phyloP scores from a whole-genome alignment of 92 coral and sea anemone species.

The Epizoanthus stellaris region DNA sequence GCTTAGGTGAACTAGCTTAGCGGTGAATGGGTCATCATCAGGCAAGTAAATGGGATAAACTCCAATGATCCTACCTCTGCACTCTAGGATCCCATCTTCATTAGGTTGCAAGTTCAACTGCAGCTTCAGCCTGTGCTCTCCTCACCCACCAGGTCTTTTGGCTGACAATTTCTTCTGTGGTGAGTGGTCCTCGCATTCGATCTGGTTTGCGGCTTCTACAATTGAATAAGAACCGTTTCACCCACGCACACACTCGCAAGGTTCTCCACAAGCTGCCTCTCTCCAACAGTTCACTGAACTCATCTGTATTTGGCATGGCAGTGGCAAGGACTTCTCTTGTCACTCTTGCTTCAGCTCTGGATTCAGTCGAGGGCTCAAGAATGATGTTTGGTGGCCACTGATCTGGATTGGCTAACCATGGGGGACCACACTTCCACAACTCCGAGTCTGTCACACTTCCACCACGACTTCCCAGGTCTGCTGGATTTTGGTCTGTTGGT shows the following conservation, averaged over 20 bases:
- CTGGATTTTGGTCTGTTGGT: constrained; percentile 55
- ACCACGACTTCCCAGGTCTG: constrained; percentile 57
- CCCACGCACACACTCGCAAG: not conserved
- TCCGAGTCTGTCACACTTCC: constrained; percentile 33
- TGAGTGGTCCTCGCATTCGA: constrained; percentile 4
- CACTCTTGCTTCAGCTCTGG: constrained; percentile 44
- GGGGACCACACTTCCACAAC: constrained; percentile 61
- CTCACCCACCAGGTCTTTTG: constrained; percentile 51
- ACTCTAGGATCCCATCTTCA: constrained; percentile 2
- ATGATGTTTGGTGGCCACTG: constrained; percentile 51
- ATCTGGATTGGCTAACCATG: constrained; percentile 45
- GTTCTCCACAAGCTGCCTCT: constrained; percentile 38
- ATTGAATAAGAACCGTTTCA: too few species aligned
- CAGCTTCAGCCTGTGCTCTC: constrained; percentile 33
- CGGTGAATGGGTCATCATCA: constrained; percentile 20
- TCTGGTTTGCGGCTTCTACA: not conserved
- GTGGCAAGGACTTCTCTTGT: constrained; percentile 41
- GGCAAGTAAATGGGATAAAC: constrained; percentile 9
- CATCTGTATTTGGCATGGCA: constrained; percentile 36
- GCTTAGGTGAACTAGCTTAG: not conserved
- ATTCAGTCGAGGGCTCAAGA: constrained; percentile 12
- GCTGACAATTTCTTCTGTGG: constrained; percentile 40
- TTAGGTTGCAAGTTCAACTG: constrained; percentile 5
- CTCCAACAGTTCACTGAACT: constrained; percentile 41
- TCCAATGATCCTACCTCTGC: constrained; percentile 5